Conservation (phyloP, 2,797 vertebrate genomes). For the Pseudotriccus pelzelni region DNA sequence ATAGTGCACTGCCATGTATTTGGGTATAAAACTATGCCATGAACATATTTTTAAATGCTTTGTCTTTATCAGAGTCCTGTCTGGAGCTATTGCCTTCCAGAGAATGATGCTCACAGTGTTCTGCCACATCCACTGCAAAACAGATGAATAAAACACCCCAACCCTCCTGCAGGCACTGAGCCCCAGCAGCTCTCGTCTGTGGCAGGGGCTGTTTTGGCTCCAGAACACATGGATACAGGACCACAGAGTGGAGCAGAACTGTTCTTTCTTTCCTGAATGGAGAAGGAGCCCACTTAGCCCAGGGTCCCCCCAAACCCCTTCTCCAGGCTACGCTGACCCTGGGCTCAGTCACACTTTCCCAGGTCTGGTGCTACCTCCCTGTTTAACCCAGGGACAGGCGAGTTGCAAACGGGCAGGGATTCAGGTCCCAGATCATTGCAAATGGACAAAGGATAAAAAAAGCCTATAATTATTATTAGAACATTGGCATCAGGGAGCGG, state of each 20-base stretch:
- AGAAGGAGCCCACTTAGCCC: not conserved
- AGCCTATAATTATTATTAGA: not conserved
- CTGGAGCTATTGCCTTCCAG: not conserved
- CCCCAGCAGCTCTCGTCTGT: not conserved
- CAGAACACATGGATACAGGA: rapidly evolving
- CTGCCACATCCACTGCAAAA: not conserved
- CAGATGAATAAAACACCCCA: rapidly evolving
- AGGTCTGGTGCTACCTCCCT: not conserved
- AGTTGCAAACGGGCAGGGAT: not conserved
- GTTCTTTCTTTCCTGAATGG: not conserved
- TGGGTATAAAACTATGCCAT: not conserved
- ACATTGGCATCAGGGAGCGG: rapidly evolving
- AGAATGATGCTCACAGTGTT: not conserved
- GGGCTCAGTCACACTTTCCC: not conserved
- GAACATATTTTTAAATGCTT: not conserved
- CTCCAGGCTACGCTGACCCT: not conserved
- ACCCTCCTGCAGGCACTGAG: not conserved
- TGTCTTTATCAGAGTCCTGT: conserved; percentile 11
- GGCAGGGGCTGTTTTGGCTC: not conserved
- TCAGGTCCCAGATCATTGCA: not conserved
- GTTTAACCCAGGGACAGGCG: not conserved
- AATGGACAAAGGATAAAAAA: not conserved
- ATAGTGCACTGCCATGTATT: not conserved
- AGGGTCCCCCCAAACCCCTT: rapidly evolving
- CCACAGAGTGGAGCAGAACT: not conserved